Evolutionary conservation across 2,113 vertebrate genomes (phyloP).

Genomic region (Colius striatus): DNA sequence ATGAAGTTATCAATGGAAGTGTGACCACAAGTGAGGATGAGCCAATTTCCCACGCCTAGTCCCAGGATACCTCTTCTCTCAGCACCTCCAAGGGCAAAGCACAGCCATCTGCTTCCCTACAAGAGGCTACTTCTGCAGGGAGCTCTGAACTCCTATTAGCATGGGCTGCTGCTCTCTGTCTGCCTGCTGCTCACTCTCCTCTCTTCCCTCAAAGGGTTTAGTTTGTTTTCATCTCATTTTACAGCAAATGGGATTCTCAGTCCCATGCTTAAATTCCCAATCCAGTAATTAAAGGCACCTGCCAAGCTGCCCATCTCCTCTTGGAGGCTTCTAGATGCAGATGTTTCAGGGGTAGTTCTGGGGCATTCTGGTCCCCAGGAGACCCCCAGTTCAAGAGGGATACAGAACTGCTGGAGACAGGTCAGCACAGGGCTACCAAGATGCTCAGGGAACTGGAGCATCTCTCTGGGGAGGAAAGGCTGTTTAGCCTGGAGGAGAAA

Average conservation of each 20-base stretch:
- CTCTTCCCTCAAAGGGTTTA: not conserved
- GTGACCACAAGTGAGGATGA: not conserved
- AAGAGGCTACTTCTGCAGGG: not conserved
- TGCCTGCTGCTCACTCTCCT: fast-evolving
- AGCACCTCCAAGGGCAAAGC: not conserved
- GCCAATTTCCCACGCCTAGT: not conserved
- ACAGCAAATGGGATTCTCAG: not conserved
- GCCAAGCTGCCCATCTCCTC: not conserved
- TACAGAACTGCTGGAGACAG: too few relatives aligned
- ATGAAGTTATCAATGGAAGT: not conserved
- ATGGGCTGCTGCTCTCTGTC: not conserved
- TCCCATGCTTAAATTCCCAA: not conserved
- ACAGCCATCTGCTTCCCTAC: not conserved
- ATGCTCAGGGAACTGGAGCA: too few relatives aligned
- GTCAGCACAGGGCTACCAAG: too few relatives aligned
- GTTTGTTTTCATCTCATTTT: not conserved
- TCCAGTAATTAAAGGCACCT: not conserved
- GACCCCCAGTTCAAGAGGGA: too few relatives aligned
- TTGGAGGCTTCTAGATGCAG: not conserved
- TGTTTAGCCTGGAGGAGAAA: too few relatives aligned
- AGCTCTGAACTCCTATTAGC: not conserved
- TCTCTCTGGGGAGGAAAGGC: too few relatives aligned
- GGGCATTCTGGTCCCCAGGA: not conserved
- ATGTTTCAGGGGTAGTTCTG: not conserved
- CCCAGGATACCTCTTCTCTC: not conserved